Base-by-base conservation (phyloP, 2,888 invertebrate genomes). In the Drosophila subquinaria region DNA sequence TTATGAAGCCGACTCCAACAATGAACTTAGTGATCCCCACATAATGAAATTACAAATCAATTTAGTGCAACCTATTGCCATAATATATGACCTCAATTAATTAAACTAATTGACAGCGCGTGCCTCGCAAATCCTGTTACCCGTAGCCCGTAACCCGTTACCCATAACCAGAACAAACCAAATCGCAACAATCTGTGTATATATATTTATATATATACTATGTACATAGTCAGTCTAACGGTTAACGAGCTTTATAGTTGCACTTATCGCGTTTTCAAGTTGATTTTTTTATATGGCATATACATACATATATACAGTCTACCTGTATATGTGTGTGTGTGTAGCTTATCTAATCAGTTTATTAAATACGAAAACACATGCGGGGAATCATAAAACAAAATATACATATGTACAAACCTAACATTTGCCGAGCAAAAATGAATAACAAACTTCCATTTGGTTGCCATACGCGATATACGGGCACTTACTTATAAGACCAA, bases 341-440 rank as follows among this genome's bases (percentile, higher is more conserved):
- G 35, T 68, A 73, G 68, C 87, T 86, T 88, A 86, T 86, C 86
- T 86, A 81, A 86, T 86, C 86, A 75, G 73, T 75, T 86, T 79
- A 88, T 73, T 86, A 80, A 88, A 84, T 83, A 79, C 63, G 52
- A 83, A 83, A 74, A 76, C 81, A 66, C 76, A 85, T 67, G 71
- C 76, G 79, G 62, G 69, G 70, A 85, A 81, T 67, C 80, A 82
- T 88, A 86, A 86, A 81, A 80, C 66, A 57, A 76, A 68, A 76
- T 61, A 60, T 59, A 50, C 51, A 65, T 59, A 51, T 59, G 17
- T 36, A 59, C 43, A 43, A 36, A 71, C 20, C 33, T 13, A 52
- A 57, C 59, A 60, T 65, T 50, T 52, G 68, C 59, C n/a, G 38
- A 55, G 64, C 69, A 35, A 70, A 45, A 55, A 56, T 62, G 50